Conservation (phyloP, 2,888 invertebrate species). For the Furcula furcula region DNA sequence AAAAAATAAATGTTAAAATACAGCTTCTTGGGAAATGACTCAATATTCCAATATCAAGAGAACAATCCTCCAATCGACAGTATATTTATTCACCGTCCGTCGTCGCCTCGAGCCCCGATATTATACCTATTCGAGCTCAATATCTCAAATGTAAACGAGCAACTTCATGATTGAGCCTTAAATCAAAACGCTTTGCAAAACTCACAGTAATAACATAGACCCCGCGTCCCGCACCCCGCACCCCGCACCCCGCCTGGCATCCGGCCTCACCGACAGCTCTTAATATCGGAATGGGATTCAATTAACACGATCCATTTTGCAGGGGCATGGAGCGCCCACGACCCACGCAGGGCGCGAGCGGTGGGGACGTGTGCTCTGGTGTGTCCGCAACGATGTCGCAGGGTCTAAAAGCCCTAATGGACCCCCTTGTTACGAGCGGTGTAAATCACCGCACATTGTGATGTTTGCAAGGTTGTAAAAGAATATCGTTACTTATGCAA, state of each 20-base stretch:
- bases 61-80: too few species aligned
- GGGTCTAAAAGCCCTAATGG: not conserved
- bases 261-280: slow-evolving; percentile 24
- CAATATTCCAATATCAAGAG: too few species aligned
- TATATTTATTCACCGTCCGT: too few species aligned
- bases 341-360: not conserved
- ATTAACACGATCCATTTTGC: slow-evolving; percentile 37
- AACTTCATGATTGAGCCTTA: not conserved
- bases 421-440: not conserved
- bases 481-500: too few species aligned
- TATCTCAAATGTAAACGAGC: not conserved
- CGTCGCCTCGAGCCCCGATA: too few species aligned
- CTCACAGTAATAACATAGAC: not conserved
- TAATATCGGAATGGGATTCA: slow-evolving; percentile 40
- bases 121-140: not conserved
- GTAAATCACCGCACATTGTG: too few species aligned
- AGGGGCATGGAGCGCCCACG: slow-evolving; percentile 4
- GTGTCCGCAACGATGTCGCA: not conserved
- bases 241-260: slow-evolving; percentile 4
- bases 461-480: too few species aligned
- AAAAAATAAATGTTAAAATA: too few species aligned
- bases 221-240: slow-evolving; percentile 5
- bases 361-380: slow-evolving; percentile 2
- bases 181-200: not conserved
- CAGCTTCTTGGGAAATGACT: too few species aligned